These are phyloP conservation scores for Drosophila neocordata DNA, from an alignment of 1,140 invertebrate species.

Conservation along the genomic window DNA sequence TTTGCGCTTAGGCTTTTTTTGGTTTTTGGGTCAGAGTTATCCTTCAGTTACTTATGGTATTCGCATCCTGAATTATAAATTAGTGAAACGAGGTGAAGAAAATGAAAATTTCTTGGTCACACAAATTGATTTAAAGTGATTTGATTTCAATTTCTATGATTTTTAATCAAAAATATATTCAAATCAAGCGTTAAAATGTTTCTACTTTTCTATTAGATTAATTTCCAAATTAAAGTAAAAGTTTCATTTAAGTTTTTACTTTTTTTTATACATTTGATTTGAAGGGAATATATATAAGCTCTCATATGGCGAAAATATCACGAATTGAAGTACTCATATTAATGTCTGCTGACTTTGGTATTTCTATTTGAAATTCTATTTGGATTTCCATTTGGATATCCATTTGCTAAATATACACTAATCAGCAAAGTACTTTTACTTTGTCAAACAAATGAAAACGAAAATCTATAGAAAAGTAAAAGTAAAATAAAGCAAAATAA, in stretches of 20 bases:
- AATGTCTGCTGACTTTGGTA: neutral
- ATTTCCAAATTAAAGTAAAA: constrained; percentile 19
- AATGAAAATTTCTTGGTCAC: neutral
- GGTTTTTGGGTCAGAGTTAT: constrained; percentile 13
- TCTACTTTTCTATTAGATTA: constrained; percentile 6
- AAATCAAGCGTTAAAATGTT: constrained; percentile 12
- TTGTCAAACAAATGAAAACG: too few relatives aligned
- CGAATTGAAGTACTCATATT: neutral
- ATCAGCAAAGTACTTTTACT: too few relatives aligned
- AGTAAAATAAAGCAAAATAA: too few relatives aligned
- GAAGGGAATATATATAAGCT: neutral
- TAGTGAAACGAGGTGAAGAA: neutral
- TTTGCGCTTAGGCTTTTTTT: constrained; percentile 29
- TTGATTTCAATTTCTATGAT: constrained; percentile 74
- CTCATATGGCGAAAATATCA: constrained; percentile 3
- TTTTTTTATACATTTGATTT: too few relatives aligned
- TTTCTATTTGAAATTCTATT: neutral
- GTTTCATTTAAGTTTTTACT: too few relatives aligned
- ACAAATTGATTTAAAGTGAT: constrained; percentile 70
- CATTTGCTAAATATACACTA: too few relatives aligned
- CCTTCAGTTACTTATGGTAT: constrained; percentile 6
- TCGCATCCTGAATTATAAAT: constrained; percentile 6
- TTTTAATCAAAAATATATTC: constrained; percentile 39
- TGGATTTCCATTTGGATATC: neutral
- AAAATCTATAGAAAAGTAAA: too few relatives aligned